Conservation (phyloP, 2,888 invertebrate genomes). For the Patella pellucida region DNA sequence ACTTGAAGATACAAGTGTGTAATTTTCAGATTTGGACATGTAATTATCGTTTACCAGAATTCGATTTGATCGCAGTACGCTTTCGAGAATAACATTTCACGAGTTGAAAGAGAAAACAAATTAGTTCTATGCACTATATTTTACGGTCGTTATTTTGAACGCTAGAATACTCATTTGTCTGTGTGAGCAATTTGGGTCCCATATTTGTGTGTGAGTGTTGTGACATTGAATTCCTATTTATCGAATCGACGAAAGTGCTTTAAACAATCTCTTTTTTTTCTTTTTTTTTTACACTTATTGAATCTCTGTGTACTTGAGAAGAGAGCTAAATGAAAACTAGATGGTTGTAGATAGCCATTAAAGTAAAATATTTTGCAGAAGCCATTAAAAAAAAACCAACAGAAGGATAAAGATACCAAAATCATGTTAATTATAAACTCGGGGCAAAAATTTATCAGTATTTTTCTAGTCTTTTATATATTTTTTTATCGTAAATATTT, state of each 20-base stretch:
- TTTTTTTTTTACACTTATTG: not conserved
- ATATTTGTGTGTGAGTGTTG: not conserved
- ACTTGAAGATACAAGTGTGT: no score
- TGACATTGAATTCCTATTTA: conserved; percentile 2
- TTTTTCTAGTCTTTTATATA: no score
- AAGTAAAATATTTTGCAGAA: no score
- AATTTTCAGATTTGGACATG: no score
- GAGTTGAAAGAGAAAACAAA: not conserved
- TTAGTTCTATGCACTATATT: not conserved
- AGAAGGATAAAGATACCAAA: no score
- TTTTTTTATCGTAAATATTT: no score
- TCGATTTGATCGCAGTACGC: no score
- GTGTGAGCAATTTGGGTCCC: not conserved
- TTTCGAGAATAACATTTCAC: not conserved
- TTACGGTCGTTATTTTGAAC: not conserved
- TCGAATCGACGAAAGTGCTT: not conserved
- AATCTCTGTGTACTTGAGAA: conserved; percentile 7
- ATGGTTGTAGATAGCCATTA: not conserved
- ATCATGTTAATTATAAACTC: no score
- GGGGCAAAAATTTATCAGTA: no score
- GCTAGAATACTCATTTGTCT: conserved; percentile 5
- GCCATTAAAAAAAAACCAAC: no score
- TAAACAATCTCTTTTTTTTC: not conserved
- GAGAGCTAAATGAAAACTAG: not conserved
- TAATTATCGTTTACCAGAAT: no score